These are phyloP conservation scores for Drosophila watanabei DNA, from an alignment of 1,140 invertebrate genomes.

Conservation along the genomic window DNA sequence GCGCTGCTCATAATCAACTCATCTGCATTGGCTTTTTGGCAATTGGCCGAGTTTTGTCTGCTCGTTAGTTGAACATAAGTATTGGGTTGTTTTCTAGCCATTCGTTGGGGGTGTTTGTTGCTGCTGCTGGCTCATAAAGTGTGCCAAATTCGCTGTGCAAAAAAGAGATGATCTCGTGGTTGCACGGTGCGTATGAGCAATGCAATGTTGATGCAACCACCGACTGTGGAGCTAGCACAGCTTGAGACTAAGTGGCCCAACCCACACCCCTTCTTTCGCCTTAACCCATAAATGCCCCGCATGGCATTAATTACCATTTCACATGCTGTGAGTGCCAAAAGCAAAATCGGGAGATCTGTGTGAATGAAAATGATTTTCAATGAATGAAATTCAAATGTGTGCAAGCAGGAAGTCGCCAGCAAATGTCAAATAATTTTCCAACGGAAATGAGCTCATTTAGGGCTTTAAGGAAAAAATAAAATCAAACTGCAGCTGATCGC, in stretches of 20 bases:
- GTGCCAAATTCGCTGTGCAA: slow-evolving; percentile 65
- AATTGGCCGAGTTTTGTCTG: slow-evolving; percentile 77
- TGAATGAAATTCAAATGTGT: slow-evolving; percentile 69
- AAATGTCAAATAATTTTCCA: slow-evolving; percentile 67
- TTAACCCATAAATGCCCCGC: slow-evolving; percentile 76
- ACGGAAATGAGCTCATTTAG: slow-evolving; percentile 83
- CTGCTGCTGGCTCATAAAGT: slow-evolving; percentile 48
- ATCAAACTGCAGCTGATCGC: slow-evolving; percentile 52
- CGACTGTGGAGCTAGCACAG: slow-evolving; percentile 66
- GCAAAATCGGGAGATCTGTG: too few species aligned
- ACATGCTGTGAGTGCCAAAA: slow-evolving; percentile 81
- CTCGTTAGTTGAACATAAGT: slow-evolving; percentile 68
- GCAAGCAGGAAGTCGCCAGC: slow-evolving; percentile 62
- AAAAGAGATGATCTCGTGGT: slow-evolving; percentile 37
- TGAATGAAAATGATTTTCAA: slow-evolving; percentile 73
- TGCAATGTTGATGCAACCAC: slow-evolving; percentile 76
- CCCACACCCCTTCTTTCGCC: slow-evolving; percentile 8
- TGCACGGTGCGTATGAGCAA: slow-evolving; percentile 73
- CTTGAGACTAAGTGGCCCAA: slow-evolving; percentile 75
- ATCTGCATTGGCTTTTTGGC: slow-evolving; percentile 76
- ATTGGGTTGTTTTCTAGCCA: slow-evolving; percentile 31
- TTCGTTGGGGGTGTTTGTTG: slow-evolving; percentile 59
- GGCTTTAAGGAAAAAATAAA: slow-evolving; percentile 24
- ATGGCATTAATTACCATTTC: slow-evolving; percentile 76
- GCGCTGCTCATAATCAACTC: slow-evolving; percentile 72